Conservation (phyloP, 2,113 vertebrate species). For the Bubo blakistoni region DNA sequence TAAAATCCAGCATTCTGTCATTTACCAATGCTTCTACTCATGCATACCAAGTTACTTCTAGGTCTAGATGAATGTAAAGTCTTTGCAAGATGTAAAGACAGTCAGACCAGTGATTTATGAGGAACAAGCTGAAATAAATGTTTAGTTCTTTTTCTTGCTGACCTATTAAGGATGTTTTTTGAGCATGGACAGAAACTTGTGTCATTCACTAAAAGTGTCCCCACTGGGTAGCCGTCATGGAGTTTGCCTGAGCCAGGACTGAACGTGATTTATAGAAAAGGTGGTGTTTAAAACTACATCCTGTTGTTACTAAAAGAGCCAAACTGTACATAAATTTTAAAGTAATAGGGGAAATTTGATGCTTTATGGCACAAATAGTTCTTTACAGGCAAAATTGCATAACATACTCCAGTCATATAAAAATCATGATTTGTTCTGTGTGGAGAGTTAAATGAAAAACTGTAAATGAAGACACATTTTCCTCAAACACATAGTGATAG, state of each 20-base stretch:
- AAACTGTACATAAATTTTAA: background rate
- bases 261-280: background rate
- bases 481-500: background rate
- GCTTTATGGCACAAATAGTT: background rate
- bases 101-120: background rate
- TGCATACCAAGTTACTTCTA: background rate
- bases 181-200: background rate
- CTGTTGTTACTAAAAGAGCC: background rate
- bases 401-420: background rate
- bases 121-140: background rate
- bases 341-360: background rate
- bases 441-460: background rate
- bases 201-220: background rate
- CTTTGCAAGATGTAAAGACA: background rate
- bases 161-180: background rate
- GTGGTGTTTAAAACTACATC: background rate
- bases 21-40: background rate
- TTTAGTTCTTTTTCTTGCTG: background rate
- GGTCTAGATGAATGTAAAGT: background rate
- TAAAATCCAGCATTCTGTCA: background rate
- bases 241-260: background rate
- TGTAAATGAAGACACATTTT: background rate
- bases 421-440: background rate
- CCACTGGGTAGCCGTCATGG: background rate
- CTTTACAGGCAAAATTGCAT: background rate